Conservation (phyloP, 2,888 invertebrate species). For the Nemotelus nigrinus region DNA sequence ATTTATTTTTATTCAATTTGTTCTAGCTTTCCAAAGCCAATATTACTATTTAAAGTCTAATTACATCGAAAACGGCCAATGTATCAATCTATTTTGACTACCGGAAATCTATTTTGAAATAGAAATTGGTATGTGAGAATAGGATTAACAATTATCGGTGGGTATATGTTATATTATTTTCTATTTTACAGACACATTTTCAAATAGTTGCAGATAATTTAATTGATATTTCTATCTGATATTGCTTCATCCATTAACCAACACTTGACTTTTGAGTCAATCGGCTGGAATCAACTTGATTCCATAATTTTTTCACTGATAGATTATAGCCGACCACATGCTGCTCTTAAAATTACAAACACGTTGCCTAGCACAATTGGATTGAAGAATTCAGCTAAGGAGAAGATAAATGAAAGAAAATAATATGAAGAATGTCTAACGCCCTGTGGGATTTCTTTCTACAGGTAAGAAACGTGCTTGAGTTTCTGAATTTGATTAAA, state of each 20-base stretch:
- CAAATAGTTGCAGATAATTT: too few relatives aligned
- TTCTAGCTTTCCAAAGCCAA: too few relatives aligned
- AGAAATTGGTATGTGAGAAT: too few relatives aligned
- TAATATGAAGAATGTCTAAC: slow-evolving; percentile 15
- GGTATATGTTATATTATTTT: too few relatives aligned
- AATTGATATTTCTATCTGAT: too few relatives aligned
- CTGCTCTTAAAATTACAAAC: slow-evolving; percentile 20
- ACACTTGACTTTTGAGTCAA: background rate
- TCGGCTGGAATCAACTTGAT: background rate
- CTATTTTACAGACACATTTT: too few relatives aligned
- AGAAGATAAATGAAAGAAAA: slow-evolving; percentile 4
- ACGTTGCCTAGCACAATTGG: slow-evolving; percentile 21
- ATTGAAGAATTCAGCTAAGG: background rate
- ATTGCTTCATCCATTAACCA: background rate
- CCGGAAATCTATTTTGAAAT: too few relatives aligned
- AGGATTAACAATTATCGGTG: too few relatives aligned
- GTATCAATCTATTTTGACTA: too few relatives aligned
- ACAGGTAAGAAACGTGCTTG: background rate
- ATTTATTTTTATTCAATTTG: too few relatives aligned
- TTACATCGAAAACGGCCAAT: too few relatives aligned
- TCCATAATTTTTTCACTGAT: slow-evolving; percentile 6
- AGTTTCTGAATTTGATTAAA: background rate
- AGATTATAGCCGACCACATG: slow-evolving; percentile 5
- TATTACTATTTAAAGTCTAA: too few relatives aligned
- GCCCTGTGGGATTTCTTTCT: background rate